Evolutionary conservation across 2,113 vertebrate genomes (phyloP), one percentile per base, ranked within the genome.

Genomic region (Cottus gobio): DNA sequence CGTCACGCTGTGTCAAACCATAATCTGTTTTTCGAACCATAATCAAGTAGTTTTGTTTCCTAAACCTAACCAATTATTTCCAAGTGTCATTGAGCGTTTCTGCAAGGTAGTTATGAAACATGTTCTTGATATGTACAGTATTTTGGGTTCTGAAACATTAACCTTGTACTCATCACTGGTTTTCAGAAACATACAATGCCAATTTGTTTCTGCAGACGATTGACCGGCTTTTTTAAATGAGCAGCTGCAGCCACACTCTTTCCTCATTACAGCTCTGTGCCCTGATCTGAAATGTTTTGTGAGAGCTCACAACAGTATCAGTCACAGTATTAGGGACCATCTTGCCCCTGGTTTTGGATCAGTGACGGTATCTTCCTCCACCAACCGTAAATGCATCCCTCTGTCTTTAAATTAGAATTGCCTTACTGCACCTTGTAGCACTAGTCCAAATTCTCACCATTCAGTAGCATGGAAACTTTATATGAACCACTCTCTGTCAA

Each of bases 351-450:
- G 11, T 8, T 39, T 39, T 2, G 37, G 37, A 39, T 11, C 37
- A 39, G 34, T 22, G 75, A 79, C 31, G 56, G 64, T 52, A 80
- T 77, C 65, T 76, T 30, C 42, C 58, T 12, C 39, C 9, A 26
- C n/a, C 39, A 68, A 68, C 73, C 80, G 62, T 30, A 66, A 67
- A 77, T 58, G 56, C 71, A 64, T 69, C 48, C 57, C 54, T 54
- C 54, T 58, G 24, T 82, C 75, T 50, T 86, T 87, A 78, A 87
- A 83, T 89, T 90, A 80, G 69, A 86, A 82, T 68, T 75, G 86
- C 78, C 76, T 72, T 57, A 50, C 67, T 83, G 66, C 80, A 26
- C 54, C 11, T 26, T 26, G 54, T 72, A 69, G 65, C 26, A 30
- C 26, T 26, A 58, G 15, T 8, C 58, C 39, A 4, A 10, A 26